Evolutionary conservation across 1,140 invertebrate genomes (phyloP).

Genomic region (Drosophila seguyi): DNA sequence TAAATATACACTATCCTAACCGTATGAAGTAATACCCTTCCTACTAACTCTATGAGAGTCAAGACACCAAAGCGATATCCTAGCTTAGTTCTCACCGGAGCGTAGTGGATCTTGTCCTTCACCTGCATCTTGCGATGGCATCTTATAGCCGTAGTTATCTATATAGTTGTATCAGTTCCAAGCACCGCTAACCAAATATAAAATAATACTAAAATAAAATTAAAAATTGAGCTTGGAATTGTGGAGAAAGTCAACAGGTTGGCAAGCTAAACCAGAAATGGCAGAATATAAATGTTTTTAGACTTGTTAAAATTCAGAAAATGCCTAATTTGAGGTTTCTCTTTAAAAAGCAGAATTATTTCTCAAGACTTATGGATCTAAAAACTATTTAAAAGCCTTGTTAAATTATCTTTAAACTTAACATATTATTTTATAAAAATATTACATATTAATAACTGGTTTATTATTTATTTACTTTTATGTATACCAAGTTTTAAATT

Average conservation of each 20-base stretch:
- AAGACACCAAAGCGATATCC: slow-evolving; percentile 4
- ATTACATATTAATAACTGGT: too few species aligned
- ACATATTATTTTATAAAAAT: too few species aligned
- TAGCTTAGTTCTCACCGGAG: slow-evolving; percentile 25
- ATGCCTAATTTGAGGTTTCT: too few species aligned
- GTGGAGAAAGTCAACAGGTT: slow-evolving; percentile 3
- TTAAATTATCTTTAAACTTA: too few species aligned
- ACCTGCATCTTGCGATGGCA: slow-evolving; percentile 36
- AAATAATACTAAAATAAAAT: not conserved
- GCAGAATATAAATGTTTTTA: not conserved
- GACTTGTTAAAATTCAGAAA: too few species aligned
- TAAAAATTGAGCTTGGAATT: not conserved
- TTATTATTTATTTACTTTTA: too few species aligned
- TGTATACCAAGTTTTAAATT: too few species aligned
- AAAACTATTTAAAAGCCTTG: too few species aligned
- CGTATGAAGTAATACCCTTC: slow-evolving; percentile 3
- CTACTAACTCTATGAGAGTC: slow-evolving; percentile 16
- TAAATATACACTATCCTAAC: slow-evolving; percentile 8
- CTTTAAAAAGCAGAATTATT: too few species aligned
- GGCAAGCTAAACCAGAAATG: not conserved
- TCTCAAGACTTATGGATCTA: too few species aligned
- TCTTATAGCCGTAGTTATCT: slow-evolving; percentile 13
- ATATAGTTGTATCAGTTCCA: not conserved
- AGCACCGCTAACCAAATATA: slow-evolving; percentile 12
- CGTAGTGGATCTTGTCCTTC: slow-evolving; percentile 11